Conservation (phyloP, 1,140 invertebrate genomes). For the Cydia pomonella region DNA sequence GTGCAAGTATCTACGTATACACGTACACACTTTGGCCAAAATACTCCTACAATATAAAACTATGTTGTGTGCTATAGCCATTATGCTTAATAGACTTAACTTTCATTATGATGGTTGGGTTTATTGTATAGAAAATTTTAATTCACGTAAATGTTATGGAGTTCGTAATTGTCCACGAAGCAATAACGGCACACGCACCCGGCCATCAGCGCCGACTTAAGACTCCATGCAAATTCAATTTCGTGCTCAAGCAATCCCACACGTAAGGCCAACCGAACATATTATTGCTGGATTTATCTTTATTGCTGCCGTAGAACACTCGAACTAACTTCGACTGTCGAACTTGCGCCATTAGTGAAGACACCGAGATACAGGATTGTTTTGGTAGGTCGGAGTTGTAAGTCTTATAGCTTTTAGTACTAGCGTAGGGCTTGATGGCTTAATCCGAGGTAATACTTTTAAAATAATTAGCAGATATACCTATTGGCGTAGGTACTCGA, state of each 20-base stretch:
- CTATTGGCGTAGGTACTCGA: slow-evolving; percentile 36
- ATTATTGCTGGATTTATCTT: slow-evolving; percentile 81
- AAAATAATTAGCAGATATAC: not conserved
- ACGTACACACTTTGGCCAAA: too few species aligned
- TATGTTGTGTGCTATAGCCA: not conserved
- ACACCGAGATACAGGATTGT: slow-evolving; percentile 78
- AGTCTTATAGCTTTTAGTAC: slow-evolving; percentile 79
- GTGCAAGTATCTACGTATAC: too few species aligned
- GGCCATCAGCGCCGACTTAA: slow-evolving; percentile 74
- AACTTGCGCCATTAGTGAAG: slow-evolving; percentile 79
- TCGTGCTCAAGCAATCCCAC: slow-evolving; percentile 72
- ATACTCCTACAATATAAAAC: not conserved
- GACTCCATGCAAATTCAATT: slow-evolving; percentile 80
- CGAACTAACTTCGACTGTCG: slow-evolving; percentile 78
- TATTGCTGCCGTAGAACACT: slow-evolving; percentile 77
- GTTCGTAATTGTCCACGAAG: slow-evolving; percentile 69
- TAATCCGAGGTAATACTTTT: slow-evolving; percentile 63
- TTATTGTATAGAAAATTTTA: not conserved
- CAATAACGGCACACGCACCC: slow-evolving; percentile 57
- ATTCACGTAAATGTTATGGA: slow-evolving; percentile 56
- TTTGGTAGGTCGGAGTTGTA: slow-evolving; percentile 76
- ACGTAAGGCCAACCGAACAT: slow-evolving; percentile 76
- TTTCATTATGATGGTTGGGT: not conserved
- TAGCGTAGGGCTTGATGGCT: slow-evolving; percentile 68
- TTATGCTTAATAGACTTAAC: not conserved